These are phyloP conservation scores for Holothuria scabra DNA, from an alignment of 53 echinoderm and acorn worm species.

Conservation along the genomic window DNA sequence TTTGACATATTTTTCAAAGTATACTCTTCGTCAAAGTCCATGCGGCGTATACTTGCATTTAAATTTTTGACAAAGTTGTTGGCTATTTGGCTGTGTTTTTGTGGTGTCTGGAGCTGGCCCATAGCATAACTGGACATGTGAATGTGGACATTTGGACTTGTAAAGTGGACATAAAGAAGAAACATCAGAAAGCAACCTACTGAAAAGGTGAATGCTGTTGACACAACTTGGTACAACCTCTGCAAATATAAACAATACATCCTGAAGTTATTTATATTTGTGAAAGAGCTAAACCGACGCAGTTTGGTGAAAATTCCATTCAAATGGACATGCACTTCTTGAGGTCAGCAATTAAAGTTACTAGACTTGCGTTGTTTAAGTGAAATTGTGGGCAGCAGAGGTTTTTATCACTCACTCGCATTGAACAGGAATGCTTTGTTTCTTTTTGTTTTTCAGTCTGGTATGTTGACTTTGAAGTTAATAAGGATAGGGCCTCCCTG, in stretches of 20 bases:
- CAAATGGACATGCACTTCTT: too few relatives aligned
- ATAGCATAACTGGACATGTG: background rate
- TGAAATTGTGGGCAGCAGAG: too few relatives aligned
- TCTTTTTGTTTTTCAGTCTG: too few relatives aligned
- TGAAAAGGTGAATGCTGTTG: slow-evolving; percentile 25
- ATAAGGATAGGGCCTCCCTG: too few relatives aligned
- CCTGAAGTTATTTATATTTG: too few relatives aligned
- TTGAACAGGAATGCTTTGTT: too few relatives aligned
- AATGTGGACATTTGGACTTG: slow-evolving; percentile 26
- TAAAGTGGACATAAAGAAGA: slow-evolving; percentile 27
- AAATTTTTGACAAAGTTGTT: slow-evolving; percentile 23
- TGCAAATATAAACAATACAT: background rate
- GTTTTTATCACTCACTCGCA: too few relatives aligned
- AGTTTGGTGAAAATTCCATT: too few relatives aligned
- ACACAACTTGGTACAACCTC: slow-evolving; percentile 3
- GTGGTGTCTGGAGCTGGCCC: background rate
- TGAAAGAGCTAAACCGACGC: too few relatives aligned
- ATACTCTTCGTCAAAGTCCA: slow-evolving; percentile 39
- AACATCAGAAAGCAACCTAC: slow-evolving; percentile 26
- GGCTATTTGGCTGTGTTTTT: background rate
- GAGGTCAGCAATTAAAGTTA: too few relatives aligned
- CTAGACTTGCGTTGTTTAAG: too few relatives aligned
- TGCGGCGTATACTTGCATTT: slow-evolving; percentile 24
- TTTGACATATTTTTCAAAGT: slow-evolving; percentile 1
- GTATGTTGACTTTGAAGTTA: too few relatives aligned